These are phyloP conservation scores for Carposina sasakii DNA, from an alignment of 1,140 invertebrate genomes.

Conservation along the genomic window DNA sequence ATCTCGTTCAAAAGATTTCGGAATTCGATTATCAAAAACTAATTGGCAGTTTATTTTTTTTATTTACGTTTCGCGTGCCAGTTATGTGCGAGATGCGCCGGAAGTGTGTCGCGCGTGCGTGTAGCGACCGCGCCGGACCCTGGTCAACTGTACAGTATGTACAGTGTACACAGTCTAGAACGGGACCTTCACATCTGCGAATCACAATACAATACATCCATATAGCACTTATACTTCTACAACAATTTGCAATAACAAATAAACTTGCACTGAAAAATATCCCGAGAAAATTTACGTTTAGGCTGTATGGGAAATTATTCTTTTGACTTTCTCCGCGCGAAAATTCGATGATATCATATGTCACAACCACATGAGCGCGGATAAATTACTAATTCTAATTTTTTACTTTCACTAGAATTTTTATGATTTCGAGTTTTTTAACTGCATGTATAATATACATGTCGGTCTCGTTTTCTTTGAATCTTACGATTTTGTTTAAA, in stretches of 20 bases:
- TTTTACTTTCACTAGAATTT: conserved; percentile 1
- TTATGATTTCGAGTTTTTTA: too few species aligned
- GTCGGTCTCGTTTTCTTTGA: too few species aligned
- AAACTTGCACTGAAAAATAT: too few species aligned
- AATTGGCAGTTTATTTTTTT: conserved; percentile 9
- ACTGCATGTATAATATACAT: too few species aligned
- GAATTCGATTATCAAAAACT: conserved; percentile 23
- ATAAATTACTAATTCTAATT: conserved; percentile 1
- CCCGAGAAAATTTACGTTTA: too few species aligned
- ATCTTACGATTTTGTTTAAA: too few species aligned
- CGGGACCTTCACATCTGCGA: too few species aligned
- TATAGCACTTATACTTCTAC: too few species aligned
- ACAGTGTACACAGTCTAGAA: too few species aligned
- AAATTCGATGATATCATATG: conserved; percentile 1
- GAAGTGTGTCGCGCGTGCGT: conserved; percentile 30
- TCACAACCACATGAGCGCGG: neutral
- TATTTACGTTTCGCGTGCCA: conserved; percentile 30
- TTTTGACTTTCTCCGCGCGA: conserved; percentile 1
- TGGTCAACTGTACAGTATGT: conserved; percentile 56
- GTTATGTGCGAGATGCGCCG: conserved; percentile 5
- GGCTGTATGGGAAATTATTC: too few species aligned
- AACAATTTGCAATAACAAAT: too few species aligned
- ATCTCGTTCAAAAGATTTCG: conserved; percentile 5
- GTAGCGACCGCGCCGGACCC: conserved; percentile 48
- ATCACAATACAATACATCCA: too few species aligned